Base-by-base conservation (phyloP, 1,140 invertebrate species). In the Sarcophaga peregrina region DNA sequence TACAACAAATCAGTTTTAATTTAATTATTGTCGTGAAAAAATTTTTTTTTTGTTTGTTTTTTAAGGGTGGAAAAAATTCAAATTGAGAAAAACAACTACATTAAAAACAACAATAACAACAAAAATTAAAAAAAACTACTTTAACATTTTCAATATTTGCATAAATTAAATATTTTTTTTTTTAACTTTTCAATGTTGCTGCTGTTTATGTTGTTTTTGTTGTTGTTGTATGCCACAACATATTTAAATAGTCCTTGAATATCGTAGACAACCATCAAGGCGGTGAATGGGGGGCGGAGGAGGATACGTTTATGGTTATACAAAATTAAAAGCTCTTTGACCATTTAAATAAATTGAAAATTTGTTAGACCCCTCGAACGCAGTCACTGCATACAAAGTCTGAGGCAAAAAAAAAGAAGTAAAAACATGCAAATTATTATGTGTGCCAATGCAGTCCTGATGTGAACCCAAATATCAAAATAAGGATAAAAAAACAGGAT, bases 291-390 rank as follows among this genome's bases (percentile, higher is more conserved):
- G 17, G 6, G 9, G 7, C 5, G 17, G 3, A 8, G 54, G 54
- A 15, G 54, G 11, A 6, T 37, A 37, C 54, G 54, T 37, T 37
- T 4, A 37, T 37, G 25, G 25, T 37, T 37, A 37, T 37, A 58
- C 54, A 58, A 58, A 37, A 58, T 58, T 58, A 58, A 68, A 68
- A 68, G 62, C 62, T 25, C n/a, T 58, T 17, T 68, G 62, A 68
- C 2, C 62, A 68, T 68, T 68, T 68, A 68, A 68, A 68, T 68
- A 68, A 68, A 68, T 68, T 68, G 62, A 68, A 20, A 68, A 68
- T 68, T 68, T 68, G 62, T 68, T 68, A 68, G 17, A 68, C 62
- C 62, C 20, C 62, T n/a, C 20, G 8, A 68, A 5, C 13, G 58
- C 9, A 68, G 62, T 20, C 17, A 68, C 11, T 17, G 13, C 3